These are phyloP conservation scores for Mactra quadrangularis DNA, from an alignment of 1,140 invertebrate species.

Conservation along the genomic window DNA sequence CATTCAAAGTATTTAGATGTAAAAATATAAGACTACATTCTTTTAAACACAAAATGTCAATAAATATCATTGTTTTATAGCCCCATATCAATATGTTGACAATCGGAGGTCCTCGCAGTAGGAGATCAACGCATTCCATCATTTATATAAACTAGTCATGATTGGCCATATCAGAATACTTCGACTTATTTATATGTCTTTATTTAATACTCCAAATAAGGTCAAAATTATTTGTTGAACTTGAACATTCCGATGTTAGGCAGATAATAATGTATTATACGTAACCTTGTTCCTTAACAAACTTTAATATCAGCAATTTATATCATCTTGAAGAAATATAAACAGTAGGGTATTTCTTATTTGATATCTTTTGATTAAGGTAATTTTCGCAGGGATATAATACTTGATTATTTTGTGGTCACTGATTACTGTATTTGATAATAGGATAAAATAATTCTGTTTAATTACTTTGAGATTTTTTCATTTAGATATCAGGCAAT, in stretches of 20 bases:
- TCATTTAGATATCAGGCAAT: too few species aligned
- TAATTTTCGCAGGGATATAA: slow-evolving; percentile 36
- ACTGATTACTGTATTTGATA: too few species aligned
- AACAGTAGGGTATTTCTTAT: too few species aligned
- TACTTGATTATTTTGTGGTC: too few species aligned
- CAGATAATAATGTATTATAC: not conserved
- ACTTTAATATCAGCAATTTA: slow-evolving; percentile 20
- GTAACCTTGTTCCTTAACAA: not conserved
- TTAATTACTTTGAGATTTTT: too few species aligned
- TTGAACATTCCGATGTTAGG: slow-evolving; percentile 27
- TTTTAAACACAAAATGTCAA: too few species aligned
- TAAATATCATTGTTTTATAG: too few species aligned
- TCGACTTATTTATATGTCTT: slow-evolving; percentile 32
- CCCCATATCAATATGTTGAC: too few species aligned
- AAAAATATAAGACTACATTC: too few species aligned
- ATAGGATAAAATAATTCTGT: too few species aligned
- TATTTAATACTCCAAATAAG: slow-evolving; percentile 22
- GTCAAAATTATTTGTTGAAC: slow-evolving; percentile 31
- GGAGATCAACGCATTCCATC: slow-evolving; percentile 11
- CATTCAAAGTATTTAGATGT: too few species aligned
- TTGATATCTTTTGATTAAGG: slow-evolving; percentile 17
- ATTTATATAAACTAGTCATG: not conserved
- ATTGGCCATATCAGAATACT: slow-evolving; percentile 40
- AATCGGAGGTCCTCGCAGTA: not conserved
- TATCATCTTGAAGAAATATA: slow-evolving; percentile 25